phyloP scores from a whole-genome alignment of 2,113 vertebrate species.

The Aythya baeri region DNA sequence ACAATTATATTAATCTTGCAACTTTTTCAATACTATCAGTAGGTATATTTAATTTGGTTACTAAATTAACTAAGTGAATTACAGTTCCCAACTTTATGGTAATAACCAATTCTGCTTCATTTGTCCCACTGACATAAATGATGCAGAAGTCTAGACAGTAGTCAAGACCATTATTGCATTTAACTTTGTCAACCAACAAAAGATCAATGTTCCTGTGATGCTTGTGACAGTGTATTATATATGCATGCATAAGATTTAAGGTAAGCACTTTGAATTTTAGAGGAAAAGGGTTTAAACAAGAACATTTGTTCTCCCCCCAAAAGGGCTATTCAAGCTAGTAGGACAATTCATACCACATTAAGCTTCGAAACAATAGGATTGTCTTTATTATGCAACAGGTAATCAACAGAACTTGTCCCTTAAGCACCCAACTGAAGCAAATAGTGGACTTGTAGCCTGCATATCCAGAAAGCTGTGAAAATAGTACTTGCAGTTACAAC shows the following conservation, averaged over 20 bases:
- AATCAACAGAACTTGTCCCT: not conserved
- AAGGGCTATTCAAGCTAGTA: not conserved
- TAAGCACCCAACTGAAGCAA: not conserved
- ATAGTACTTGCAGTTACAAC: not conserved
- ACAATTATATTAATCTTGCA: not conserved
- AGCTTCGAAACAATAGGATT: not conserved
- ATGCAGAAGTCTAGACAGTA: not conserved
- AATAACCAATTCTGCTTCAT: not conserved
- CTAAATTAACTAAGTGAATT: not conserved
- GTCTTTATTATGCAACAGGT: not conserved
- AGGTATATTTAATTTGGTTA: not conserved
- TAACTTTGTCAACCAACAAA: not conserved
- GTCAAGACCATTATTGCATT: not conserved
- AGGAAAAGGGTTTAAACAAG: not conserved
- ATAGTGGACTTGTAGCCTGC: not conserved
- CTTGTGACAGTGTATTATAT: not conserved
- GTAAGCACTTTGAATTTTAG: not conserved
- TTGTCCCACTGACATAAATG: not conserved
- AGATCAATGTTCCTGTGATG: not conserved
- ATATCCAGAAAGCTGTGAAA: not conserved
- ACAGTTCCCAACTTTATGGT: not conserved
- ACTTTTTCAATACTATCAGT: not conserved
- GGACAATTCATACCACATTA: not conserved
- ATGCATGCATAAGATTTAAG: fast-evolving
- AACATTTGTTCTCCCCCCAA: fast-evolving